Conservation (phyloP, 2,888 invertebrate species). For the Heliconius ismenius region DNA sequence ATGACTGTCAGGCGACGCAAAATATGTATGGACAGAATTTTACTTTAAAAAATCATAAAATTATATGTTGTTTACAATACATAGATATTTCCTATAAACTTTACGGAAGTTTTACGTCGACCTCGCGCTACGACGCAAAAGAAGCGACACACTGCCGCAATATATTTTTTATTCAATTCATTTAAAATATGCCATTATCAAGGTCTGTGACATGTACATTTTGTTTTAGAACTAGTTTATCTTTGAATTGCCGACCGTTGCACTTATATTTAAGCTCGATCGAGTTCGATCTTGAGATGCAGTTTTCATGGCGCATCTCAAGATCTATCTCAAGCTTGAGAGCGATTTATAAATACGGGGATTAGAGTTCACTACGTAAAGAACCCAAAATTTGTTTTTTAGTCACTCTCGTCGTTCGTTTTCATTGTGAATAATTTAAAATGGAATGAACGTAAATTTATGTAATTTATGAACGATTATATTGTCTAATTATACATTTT, state of each 20-base stretch:
- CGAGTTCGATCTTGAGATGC: too few species aligned
- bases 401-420: background rate
- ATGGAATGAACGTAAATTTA: background rate
- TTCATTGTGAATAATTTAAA: background rate
- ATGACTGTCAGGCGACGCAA: background rate
- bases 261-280: constrained; percentile 36
- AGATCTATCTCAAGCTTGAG: too few species aligned
- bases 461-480: background rate
- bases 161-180: constrained; percentile 64
- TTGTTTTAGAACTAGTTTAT: constrained; percentile 66
- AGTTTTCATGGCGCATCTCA: too few species aligned
- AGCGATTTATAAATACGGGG: too few species aligned
- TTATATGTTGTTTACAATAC: background rate
- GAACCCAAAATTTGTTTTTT: constrained; percentile 8
- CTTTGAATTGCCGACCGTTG: constrained; percentile 47
- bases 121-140: constrained; percentile 48
- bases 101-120: constrained; percentile 49
- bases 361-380: background rate
- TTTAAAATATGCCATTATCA: constrained; percentile 66
- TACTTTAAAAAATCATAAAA: background rate
- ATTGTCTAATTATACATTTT: background rate
- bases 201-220: constrained; percentile 73
- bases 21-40: background rate
- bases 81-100: constrained; percentile 34
- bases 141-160: constrained; percentile 55